Base-by-base conservation (phyloP, 2,888 invertebrate genomes). In the Thysanoteuthis rhombus region DNA sequence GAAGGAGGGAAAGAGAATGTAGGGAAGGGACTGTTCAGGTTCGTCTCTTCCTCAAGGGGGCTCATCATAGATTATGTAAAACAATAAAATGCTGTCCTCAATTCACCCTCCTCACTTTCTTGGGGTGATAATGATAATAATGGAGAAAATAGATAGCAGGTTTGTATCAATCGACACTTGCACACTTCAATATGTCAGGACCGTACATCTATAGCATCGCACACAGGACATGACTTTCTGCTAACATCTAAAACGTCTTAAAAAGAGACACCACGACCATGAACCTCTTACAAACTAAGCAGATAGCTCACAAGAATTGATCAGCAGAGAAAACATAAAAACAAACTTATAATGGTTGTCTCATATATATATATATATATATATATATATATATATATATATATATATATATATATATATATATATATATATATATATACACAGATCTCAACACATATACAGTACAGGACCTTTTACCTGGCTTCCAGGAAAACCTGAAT, bases 331-430 rank as follows among this genome's bases (percentile, higher is more conserved):
- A n/a, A n/a, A n/a, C n/a, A n/a, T n/a, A n/a, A n/a, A n/a, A n/a
- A n/a, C n/a, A n/a, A n/a, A n/a, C n/a, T n/a, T n/a, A n/a, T n/a
- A n/a, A 52, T 36, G 92, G 40, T 92, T 38, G 38, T 40, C 92
- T 38, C 75, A 91, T 92, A 38, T 93, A 91, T 93, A 39, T 92
- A 19, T 92, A 39, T 58, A 25, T 93, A 58, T 93, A n/a, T 93
- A 52, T 93, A 42, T 93, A 92, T 93, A 42, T 93, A 92, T 93
- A 42, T 92, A 92, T 93, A 45, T 93, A 38, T 93, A 47, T 93
- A 75, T 93, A 42, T 93, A 75, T 93, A 92, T 93, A 58, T 93
- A 47, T 92, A 45, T 75, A 58, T 92, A 89, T 45, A 25, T 39
- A 28, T 45, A 39, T 58, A 47, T 40, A 32, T 47, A 36, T 58